Evolutionary conservation across 2,888 invertebrate species (phyloP).

Genomic region (Dynastes grantii): DNA sequence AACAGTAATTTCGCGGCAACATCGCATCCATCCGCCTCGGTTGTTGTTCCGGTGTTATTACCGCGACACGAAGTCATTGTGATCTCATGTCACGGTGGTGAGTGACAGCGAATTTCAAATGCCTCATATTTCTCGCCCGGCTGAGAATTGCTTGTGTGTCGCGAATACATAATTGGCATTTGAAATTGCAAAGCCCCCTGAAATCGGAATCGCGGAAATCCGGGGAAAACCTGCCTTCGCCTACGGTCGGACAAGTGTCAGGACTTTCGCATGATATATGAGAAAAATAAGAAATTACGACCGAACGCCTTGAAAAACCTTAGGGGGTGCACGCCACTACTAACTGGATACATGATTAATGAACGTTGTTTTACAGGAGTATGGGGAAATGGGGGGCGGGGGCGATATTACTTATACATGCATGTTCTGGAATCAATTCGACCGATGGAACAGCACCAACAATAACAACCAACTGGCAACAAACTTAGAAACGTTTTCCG

Average conservation of each 20-base stretch:
- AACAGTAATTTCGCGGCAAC: constrained; percentile 20
- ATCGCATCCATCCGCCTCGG: not conserved
- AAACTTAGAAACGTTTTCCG: constrained; percentile 46
- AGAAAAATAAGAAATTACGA: constrained; percentile 68
- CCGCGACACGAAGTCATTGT: constrained; percentile 55
- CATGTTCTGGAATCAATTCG: constrained; percentile 60
- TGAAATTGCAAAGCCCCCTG: constrained; percentile 64
- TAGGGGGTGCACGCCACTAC: constrained; percentile 55
- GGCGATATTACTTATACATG: constrained; percentile 64
- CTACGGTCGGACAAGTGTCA: constrained; percentile 65
- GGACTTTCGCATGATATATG: constrained; percentile 68
- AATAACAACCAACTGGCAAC: not conserved
- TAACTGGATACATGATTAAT: constrained; percentile 67
- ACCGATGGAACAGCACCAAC: constrained; percentile 52
- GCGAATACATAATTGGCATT: constrained; percentile 70
- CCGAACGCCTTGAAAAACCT: constrained; percentile 35
- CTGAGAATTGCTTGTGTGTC: constrained; percentile 69
- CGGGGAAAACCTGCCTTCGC: constrained; percentile 50
- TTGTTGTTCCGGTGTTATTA: constrained; percentile 42
- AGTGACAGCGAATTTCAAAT: constrained; percentile 68
- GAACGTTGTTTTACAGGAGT: constrained; percentile 62
- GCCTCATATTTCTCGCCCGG: constrained; percentile 69
- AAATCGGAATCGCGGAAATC: constrained; percentile 55
- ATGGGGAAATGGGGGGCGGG: not conserved
- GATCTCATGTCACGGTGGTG: constrained; percentile 61